Conservation (phyloP, 2,113 vertebrate species). For the Camelus bactrianus region DNA sequence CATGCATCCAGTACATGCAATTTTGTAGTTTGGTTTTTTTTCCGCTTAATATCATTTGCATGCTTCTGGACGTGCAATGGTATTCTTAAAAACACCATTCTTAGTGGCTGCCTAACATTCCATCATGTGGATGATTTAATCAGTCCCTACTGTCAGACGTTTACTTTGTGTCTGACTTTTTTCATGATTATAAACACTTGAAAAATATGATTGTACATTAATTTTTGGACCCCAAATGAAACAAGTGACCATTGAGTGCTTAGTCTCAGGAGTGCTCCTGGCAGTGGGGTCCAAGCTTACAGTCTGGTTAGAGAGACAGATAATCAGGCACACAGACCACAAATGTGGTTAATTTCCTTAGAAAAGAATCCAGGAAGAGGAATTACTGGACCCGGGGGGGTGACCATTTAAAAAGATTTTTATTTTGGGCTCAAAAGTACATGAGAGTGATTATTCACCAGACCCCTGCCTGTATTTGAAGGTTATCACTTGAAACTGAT, state of each 20-base stretch:
- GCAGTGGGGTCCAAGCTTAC: not conserved
- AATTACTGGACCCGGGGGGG: not conserved
- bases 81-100: not conserved
- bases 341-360: not conserved
- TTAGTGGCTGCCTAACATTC: not conserved
- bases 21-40: not conserved
- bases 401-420: not conserved
- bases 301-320: not conserved
- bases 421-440: not conserved
- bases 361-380: not conserved
- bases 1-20: not conserved
- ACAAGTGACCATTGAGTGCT: not conserved
- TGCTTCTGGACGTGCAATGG: not conserved
- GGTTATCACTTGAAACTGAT: constrained; percentile 8
- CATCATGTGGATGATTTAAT: not conserved
- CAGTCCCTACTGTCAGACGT: not conserved
- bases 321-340: not conserved
- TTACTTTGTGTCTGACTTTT: not conserved
- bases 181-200: not conserved
- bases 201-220: not conserved
- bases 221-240: not conserved
- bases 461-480: not conserved
- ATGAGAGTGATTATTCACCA: not conserved
- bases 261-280: not conserved
- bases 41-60: not conserved